Base-by-base conservation (phyloP, 2,888 invertebrate genomes). In the Halictus quadricinctus region DNA sequence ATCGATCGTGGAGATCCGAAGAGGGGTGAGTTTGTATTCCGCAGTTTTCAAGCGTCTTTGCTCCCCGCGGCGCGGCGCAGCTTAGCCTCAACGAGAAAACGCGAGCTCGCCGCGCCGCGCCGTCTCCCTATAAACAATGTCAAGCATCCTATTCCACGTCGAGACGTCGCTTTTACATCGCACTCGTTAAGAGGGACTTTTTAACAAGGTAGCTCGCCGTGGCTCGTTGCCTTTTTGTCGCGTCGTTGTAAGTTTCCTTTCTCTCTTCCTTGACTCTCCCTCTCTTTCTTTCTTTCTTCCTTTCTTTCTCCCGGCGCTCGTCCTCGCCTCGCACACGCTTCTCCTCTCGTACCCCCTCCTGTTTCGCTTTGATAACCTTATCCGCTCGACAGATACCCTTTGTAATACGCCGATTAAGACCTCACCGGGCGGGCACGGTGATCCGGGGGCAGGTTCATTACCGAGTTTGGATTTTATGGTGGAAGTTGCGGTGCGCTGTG, bases 61-160 rank as follows among this genome's bases (percentile, higher is more conserved):
- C 72, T 82, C 43, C 83, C 74, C 82, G 80, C 77, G 74, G 85
- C 79, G 80, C 77, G 74, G 85, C 80, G 69, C 69, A 82, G 84
- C 79, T 84, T 79, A 85, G 79, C 64, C 74, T 73, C 72, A 72
- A 76, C 81, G 80, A 69, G 79, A 77, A 83, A 84, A 79, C 75
- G 73, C 80, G 81, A 76, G 83, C 43, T 41, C 54, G 54, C n/a
- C 81, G 77, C 54, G 54, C n/a, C 81, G 77, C 13, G 48, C 48
- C 81, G 77, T 81, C 64, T 81, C 64, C 80, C 81, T 88, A 89
- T 90, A 90, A 90, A 90, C 90, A 90, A 90, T 90, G 89, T 90
- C 89, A 88, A 87, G 88, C 88, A 84, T 90, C 84, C 84, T 83
- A 80, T 81, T 85, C 81, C 80, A 80, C 80, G 82, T 81, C 76